A percentile compares a stretch with the other conserved stretches of the same genome.
phyloP scores from a whole-genome alignment of 2,797 vertebrate genomes.

The Discoglossus pictus region DNA sequence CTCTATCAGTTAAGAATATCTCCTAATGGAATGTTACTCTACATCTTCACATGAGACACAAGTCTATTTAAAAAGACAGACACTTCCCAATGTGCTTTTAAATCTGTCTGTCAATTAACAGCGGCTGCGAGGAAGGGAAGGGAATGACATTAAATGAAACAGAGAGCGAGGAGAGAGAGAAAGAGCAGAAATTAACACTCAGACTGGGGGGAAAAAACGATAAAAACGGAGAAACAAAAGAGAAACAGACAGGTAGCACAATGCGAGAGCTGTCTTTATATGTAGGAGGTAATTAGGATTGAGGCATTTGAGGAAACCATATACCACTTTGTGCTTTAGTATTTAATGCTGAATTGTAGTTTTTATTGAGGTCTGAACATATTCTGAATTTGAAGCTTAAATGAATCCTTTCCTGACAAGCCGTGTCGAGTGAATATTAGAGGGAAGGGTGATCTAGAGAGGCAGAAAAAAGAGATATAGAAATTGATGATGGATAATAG shows the following conservation, averaged over 20 bases:
- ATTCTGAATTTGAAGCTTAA: too few species aligned
- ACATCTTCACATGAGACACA: conserved; percentile 73
- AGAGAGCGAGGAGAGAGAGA: conserved; percentile 13
- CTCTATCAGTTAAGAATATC: conserved; percentile 73
- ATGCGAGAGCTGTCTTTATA: conserved; percentile 19
- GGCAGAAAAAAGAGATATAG: too few species aligned
- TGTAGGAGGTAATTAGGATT: conserved; percentile 17
- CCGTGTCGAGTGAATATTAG: too few species aligned
- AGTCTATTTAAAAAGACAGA: conserved; percentile 75
- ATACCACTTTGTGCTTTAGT: not conserved
- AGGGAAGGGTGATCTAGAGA: too few species aligned
- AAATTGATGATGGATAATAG: too few species aligned
- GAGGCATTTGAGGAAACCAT: conserved; percentile 1
- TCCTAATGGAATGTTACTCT: conserved; percentile 76
- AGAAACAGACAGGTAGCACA: conserved; percentile 27
- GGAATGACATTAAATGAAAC: conserved; percentile 69
- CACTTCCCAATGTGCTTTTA: conserved; percentile 72
- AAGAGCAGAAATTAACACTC: conserved; percentile 35
- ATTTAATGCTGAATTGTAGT: not conserved
- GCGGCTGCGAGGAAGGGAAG: conserved; percentile 69
- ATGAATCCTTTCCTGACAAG: too few species aligned
- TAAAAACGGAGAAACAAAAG: conserved; percentile 10
- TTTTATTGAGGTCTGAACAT: conserved; percentile 2
- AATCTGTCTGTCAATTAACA: conserved; percentile 74
- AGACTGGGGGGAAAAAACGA: not conserved